Base-by-base conservation (phyloP, 2,797 vertebrate species). In the Karalla daura region DNA sequence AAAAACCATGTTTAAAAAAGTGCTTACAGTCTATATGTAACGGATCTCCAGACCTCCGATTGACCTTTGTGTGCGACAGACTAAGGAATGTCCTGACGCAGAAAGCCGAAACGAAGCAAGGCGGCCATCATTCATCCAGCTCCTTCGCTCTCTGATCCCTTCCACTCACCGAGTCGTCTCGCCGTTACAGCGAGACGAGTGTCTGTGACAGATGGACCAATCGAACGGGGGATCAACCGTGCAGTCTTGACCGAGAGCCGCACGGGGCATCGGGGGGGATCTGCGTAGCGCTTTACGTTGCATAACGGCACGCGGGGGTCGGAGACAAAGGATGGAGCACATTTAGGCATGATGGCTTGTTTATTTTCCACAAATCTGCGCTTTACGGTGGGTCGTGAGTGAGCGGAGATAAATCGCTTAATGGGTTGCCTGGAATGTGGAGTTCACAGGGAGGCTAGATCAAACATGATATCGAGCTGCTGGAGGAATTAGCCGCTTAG, bases 381-480 rank as follows among this genome's bases (percentile, higher is more conserved):
- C 60, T 82, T 81, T 72, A 76, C 30, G 14, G 79, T 60, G 58
- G 67, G 77, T 70, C 81, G 77, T 81, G 75, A 80, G 75, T 46
- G 70, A 78, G 63, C 58, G 36, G 39, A 86, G 87, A 92, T 92
- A 88, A 88, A 85, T 80, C 3, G 7, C 80, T 59, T 92, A 92
- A 92, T 91, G 88, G 76, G 50, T 81, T 91, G 92, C 78, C 91
- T 93, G 92, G 91, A 92, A 92, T 90, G 85, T 68, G 18, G 74
- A 80, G 88, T 90, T 91, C 83, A 89, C 73, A 85, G 53, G 75
- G 40, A 73, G 85, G 86, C 62, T 27, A 89, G 86, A 91, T 91
- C 61, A 50, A 78, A 76, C 65, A 54, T 5, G 73, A 87, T 84
- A n/a, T 53, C 50, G 24, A 30, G 50, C n/a, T 58, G 81, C 85